Evolutionary conservation across 2,888 invertebrate genomes (phyloP), one percentile per base, ranked within the genome.

Genomic region (Dioctria linearis): DNA sequence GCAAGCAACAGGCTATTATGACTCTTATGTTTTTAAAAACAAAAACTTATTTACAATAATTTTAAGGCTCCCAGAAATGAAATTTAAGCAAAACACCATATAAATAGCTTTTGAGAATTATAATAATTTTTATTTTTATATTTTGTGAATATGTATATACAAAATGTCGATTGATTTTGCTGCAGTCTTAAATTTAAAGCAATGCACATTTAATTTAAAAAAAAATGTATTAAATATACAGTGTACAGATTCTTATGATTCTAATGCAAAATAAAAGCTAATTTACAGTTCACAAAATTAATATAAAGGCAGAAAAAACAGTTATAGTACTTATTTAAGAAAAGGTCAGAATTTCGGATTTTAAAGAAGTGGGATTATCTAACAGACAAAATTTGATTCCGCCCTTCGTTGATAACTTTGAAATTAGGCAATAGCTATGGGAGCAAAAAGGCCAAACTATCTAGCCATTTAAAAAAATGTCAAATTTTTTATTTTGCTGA

Each of bases 11-110:
- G 51, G 11, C 65, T 78, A 49, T n/a, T 78, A 25, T 65, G 51
- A 43, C n/a, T 78, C 11, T 46, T 5, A 25, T 25, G 25, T 25
- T 25, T 25, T 25, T 25, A 25, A 25, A 25, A 25, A 25, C 49
- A 61, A 43, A 39, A 61, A 13, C 40, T 65, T 79, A 67, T 78
- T 65, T 66, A 66, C 66, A 76, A 76, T n/a, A 51, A 65, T 49
- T 51, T 69, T 37, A 57, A 75, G 59, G 73, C 73, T 57, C 42
- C 59, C 59, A 25, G n/a, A 25, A 25, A 75, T 59, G 73, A 75
- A 54, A 40, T 25, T 25, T 25, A 65, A 51, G 75, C 81, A 81
- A 81, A 81, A 81, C 79, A 81, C 81, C 81, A 81, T 81, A 81
- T 80, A 76, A 80, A 66, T 81, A 81, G 81, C 79, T 69, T 40